These are phyloP conservation scores for Conus betulinus DNA, from an alignment of 1,140 invertebrate species.

Conservation along the genomic window DNA sequence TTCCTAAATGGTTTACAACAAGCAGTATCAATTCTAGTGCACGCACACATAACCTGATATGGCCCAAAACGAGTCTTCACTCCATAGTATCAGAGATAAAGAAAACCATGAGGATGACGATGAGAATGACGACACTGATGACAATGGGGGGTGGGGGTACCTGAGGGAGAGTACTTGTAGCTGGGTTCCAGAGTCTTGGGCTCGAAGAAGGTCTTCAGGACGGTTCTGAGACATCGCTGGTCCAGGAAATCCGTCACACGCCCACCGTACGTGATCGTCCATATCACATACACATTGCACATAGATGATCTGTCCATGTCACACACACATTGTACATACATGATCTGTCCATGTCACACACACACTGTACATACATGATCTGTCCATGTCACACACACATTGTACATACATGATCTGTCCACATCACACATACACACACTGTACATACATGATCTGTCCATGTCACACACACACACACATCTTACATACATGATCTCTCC, in stretches of 20 bases:
- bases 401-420: no score
- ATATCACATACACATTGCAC: neutral
- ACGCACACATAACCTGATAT: no score
- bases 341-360: no score
- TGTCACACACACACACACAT: neutral
- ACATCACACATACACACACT: neutral
- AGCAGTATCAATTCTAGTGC: no score
- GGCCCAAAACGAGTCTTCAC: no score
- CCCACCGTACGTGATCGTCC: conserved; percentile 90
- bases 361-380: no score
- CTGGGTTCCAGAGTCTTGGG: conserved; percentile 81
- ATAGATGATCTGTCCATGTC: neutral
- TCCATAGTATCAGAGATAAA: no score
- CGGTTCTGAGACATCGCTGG: conserved; percentile 88
- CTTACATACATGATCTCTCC: neutral
- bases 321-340: no score
- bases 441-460: neutral
- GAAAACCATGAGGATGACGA: no score
- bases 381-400: no score
- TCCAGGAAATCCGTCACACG: conserved; percentile 94
- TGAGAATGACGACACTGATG: no score
- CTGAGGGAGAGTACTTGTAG: conserved; percentile 88
- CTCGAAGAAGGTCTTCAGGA: conserved; percentile 88
- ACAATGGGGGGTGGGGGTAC: conserved; percentile 64
- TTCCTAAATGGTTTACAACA: no score